Evolutionary conservation across 2,797 vertebrate genomes (phyloP).

Genomic region (Alcedo quadribrachys): DNA sequence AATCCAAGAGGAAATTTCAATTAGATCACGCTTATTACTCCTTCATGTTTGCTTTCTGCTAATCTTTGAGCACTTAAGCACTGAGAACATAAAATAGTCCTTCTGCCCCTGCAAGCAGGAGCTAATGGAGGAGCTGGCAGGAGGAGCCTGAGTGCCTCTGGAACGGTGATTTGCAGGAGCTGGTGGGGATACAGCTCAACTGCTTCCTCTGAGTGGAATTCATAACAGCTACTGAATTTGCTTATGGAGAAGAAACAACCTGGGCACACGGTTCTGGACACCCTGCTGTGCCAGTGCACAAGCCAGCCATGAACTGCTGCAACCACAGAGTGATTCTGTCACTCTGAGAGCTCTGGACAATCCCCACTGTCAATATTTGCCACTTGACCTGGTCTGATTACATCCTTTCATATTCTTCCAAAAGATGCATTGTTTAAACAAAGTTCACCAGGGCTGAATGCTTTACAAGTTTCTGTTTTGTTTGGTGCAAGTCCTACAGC

Average conservation of each 20-base stretch:
- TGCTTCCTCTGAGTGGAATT: accelerated
- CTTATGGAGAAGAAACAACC: neutral
- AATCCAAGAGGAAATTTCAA: conserved; percentile 10
- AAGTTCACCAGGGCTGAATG: neutral
- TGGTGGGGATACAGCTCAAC: accelerated
- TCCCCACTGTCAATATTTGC: neutral
- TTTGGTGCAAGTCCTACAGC: neutral
- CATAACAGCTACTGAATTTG: neutral
- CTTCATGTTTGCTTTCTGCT: neutral
- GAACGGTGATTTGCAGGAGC: neutral
- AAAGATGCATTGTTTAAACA: neutral
- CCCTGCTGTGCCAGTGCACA: neutral
- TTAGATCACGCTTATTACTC: neutral
- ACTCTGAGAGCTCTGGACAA: neutral
- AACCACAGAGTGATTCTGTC: neutral
- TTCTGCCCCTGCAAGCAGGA: neutral
- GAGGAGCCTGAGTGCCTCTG: neutral
- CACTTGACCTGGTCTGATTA: neutral
- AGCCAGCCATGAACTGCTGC: neutral
- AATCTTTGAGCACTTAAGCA: neutral
- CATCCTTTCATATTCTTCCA: neutral
- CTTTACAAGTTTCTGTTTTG: neutral
- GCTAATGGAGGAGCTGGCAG: neutral
- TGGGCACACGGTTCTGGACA: accelerated
- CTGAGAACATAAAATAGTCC: accelerated